phyloP scores from a whole-genome alignment of 2,113 vertebrate genomes.

The Delphinapterus leucas region DNA sequence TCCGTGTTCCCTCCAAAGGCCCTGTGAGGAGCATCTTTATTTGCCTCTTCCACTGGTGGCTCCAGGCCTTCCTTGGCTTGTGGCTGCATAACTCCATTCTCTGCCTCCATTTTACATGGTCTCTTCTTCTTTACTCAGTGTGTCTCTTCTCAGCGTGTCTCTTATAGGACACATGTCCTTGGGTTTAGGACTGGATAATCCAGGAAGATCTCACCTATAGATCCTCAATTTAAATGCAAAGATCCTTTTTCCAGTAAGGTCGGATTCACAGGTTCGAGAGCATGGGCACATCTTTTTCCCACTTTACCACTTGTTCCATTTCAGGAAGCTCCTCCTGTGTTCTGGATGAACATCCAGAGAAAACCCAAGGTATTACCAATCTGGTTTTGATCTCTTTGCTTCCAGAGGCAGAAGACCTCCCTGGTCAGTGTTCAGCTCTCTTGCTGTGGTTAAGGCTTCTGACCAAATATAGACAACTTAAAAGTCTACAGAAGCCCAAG shows the following conservation, averaged over 20 bases:
- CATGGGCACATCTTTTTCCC: not conserved
- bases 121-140: not conserved
- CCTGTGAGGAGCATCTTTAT: not conserved
- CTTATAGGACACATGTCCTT: not conserved
- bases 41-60: not conserved
- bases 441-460: not conserved
- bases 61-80: not conserved
- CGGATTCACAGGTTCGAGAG: not conserved
- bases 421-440: not conserved
- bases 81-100: not conserved
- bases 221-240: not conserved
- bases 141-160: not conserved
- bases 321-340: not conserved
- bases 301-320: not conserved
- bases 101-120: not conserved
- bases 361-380: not conserved
- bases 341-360: not conserved
- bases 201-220: not conserved
- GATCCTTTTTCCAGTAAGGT: not conserved
- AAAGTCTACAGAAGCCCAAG: not conserved
- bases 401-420: not conserved
- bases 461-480: not conserved
- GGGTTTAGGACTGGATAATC: not conserved
- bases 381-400: not conserved
- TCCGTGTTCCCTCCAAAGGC: not conserved